Conservation (phyloP, 1,140 invertebrate genomes). For the Diabrotica virgifera region DNA sequence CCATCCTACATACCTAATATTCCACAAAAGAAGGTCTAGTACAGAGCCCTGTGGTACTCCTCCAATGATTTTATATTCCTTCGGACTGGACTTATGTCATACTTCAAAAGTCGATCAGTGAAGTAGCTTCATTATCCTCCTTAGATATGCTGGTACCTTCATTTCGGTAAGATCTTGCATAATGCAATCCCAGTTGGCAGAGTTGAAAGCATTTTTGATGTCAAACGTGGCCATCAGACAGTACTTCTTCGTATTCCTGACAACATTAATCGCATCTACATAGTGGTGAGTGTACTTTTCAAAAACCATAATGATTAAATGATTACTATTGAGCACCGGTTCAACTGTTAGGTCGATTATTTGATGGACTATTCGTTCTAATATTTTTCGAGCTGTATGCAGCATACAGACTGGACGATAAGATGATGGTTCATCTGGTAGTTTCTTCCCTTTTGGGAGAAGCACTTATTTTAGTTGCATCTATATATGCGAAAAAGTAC, state of each 20-base stretch:
- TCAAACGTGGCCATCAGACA: not conserved
- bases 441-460: too few species aligned
- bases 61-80: not conserved
- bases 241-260: not conserved
- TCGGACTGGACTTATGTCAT: not conserved
- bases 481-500: too few species aligned
- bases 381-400: too few species aligned
- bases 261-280: too few species aligned
- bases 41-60: not conserved
- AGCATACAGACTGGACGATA: too few species aligned
- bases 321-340: too few species aligned
- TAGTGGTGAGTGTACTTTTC: too few species aligned
- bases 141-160: not conserved
- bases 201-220: not conserved
- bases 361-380: too few species aligned
- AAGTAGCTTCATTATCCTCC: not conserved
- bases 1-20: not conserved
- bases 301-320: too few species aligned
- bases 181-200: not conserved
- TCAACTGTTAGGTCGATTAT: too few species aligned
- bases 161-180: not conserved
- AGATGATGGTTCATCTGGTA: too few species aligned
- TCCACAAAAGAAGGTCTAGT: not conserved
- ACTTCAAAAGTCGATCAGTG: not conserved
- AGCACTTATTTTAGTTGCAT: too few species aligned